phyloP scores from a whole-genome alignment of 2,888 invertebrate species.

The Netelia melanura region DNA sequence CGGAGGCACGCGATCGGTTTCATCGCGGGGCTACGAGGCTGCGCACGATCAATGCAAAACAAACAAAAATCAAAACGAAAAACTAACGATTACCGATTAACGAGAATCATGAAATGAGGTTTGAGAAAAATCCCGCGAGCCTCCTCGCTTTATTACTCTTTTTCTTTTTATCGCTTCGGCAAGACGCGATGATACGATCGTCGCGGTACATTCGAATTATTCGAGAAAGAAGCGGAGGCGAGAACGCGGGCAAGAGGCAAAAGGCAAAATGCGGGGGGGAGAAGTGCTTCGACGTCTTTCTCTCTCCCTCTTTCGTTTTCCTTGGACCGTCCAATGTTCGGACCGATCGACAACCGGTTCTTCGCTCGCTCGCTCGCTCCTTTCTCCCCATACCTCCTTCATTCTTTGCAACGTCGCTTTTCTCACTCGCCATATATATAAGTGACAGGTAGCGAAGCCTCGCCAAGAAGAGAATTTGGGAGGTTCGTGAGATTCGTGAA shows the following conservation, averaged over 20 bases:
- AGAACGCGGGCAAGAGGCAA: too few relatives aligned
- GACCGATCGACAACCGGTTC: constrained; percentile 70
- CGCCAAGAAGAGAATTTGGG: neutral
- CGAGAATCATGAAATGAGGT: too few relatives aligned
- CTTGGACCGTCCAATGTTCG: constrained; percentile 63
- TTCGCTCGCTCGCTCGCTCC: constrained; percentile 42
- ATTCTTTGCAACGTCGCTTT: constrained; percentile 27
- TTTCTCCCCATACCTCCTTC: constrained; percentile 30
- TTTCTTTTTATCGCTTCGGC: too few relatives aligned
- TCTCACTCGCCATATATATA: constrained; percentile 11
- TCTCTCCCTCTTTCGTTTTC: constrained; percentile 49
- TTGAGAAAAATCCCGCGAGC: too few relatives aligned
- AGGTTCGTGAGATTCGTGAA: too few relatives aligned
- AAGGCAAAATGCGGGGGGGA: neutral
- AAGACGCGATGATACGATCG: too few relatives aligned
- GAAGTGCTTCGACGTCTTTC: constrained; percentile 21
- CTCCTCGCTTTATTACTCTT: too few relatives aligned
- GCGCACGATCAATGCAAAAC: too few relatives aligned
- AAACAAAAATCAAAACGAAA: too few relatives aligned
- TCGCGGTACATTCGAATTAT: too few relatives aligned
- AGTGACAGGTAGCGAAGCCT: neutral
- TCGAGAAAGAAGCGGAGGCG: too few relatives aligned
- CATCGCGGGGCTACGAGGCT: constrained; percentile 20
- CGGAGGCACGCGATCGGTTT: constrained; percentile 51
- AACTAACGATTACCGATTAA: too few relatives aligned